A percentile compares a stretch with the other conserved stretches of the same genome.
Evolutionary conservation across 2,113 vertebrate species (phyloP).

Genomic region (Hippolais icterina): DNA sequence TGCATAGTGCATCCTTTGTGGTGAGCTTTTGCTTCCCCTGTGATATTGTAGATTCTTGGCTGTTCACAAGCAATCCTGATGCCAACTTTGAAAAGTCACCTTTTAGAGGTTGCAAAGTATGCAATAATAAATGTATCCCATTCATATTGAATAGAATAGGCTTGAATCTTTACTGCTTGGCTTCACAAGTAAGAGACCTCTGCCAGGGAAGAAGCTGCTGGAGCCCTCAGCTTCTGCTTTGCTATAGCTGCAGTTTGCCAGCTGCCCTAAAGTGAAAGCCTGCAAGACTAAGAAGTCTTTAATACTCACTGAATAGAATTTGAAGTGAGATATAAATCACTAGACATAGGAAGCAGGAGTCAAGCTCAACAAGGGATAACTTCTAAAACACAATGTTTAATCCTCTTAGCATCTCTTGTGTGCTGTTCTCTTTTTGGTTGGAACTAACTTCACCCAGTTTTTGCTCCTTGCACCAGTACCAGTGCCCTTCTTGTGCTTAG

Average conservation of each 20-base stretch:
- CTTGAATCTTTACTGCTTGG: neutral
- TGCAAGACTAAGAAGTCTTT: neutral
- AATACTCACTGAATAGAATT: neutral
- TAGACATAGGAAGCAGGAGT: neutral
- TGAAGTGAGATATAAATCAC: neutral
- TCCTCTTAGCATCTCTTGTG: neutral
- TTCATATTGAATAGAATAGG: neutral
- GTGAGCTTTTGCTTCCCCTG: neutral
- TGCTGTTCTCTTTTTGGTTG: neutral
- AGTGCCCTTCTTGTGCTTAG: neutral
- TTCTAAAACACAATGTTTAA: neutral
- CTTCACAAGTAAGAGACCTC: neutral
- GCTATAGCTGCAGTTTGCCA: neutral
- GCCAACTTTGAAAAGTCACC: neutral
- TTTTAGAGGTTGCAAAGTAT: neutral
- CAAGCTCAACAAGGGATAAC: neutral
- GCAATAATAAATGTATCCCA: neutral
- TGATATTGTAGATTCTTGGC: neutral
- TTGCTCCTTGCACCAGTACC: neutral
- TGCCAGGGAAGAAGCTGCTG: neutral
- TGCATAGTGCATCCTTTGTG: neutral
- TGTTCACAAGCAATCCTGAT: neutral
- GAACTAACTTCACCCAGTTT: neutral
- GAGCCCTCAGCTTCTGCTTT: neutral
- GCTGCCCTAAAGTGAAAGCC: neutral